phyloP scores from a whole-genome alignment of 2,113 vertebrate species.

The Nycticorax nycticorax region DNA sequence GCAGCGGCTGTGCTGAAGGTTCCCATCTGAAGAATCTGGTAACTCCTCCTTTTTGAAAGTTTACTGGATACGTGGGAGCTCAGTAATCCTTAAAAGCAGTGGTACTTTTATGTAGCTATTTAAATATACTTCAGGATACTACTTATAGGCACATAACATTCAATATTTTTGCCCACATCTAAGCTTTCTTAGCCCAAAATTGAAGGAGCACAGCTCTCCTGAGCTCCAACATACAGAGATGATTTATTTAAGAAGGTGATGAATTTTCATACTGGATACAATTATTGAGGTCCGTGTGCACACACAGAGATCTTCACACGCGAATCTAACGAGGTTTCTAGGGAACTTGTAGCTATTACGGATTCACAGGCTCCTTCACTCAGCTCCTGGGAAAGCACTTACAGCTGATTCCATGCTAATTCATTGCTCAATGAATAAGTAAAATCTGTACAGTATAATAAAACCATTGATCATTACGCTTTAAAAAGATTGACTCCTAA shows the following conservation, averaged over 20 bases:
- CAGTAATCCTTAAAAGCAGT: background rate
- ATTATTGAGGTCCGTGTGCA: fast-evolving
- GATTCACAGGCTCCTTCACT: conserved; percentile 18
- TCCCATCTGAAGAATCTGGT: fast-evolving
- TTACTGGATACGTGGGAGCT: background rate
- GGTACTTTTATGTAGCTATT: background rate
- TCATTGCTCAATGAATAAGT: conserved; percentile 60
- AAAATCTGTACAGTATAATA: conserved; percentile 58
- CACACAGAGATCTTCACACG: background rate
- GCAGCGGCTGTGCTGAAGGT: fast-evolving
- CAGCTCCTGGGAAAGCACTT: conserved; percentile 33
- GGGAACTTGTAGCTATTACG: conserved; percentile 22
- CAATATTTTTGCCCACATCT: background rate
- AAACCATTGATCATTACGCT: conserved; percentile 47
- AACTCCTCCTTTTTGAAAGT: background rate
- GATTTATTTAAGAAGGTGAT: conserved; percentile 27
- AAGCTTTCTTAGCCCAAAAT: background rate
- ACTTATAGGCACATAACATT: background rate
- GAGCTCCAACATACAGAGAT: background rate
- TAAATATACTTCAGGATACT: background rate
- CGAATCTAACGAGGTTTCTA: background rate
- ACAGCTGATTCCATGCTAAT: conserved; percentile 38
- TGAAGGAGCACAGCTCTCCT: background rate
- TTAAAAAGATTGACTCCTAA: conserved; percentile 61
- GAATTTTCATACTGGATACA: conserved; percentile 31